Evolutionary conservation across 2,797 vertebrate species (phyloP).

Genomic region (Sorex maritimensis): DNA sequence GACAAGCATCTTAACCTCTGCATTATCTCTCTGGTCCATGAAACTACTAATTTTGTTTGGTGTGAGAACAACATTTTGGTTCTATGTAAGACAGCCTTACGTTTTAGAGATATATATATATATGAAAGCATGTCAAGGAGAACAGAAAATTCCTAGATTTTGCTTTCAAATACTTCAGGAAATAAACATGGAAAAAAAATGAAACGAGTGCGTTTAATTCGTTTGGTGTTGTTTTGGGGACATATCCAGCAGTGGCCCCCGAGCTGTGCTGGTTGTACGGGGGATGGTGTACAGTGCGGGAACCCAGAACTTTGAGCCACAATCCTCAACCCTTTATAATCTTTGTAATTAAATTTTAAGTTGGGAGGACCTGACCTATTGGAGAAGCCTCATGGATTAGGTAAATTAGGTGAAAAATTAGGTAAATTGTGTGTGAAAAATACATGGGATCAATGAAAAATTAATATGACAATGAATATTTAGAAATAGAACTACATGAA

Average conservation of each 20-base stretch:
- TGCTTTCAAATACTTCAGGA: conserved; percentile 60
- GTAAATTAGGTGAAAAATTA: conserved; percentile 30
- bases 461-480: conserved; percentile 5
- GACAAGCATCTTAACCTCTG: too few relatives aligned
- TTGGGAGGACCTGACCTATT: conserved; percentile 30
- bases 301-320: too few relatives aligned
- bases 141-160: conserved; percentile 7
- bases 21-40: too few relatives aligned
- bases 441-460: conserved; percentile 41
- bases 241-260: too few relatives aligned
- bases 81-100: conserved; percentile 47
- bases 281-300: too few relatives aligned
- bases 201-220: conserved; percentile 52
- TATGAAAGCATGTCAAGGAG: conserved; percentile 2
- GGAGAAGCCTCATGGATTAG: conserved; percentile 1
- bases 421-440: conserved; percentile 24
- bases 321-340: too few relatives aligned
- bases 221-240: too few relatives aligned
- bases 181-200: conserved; percentile 63
- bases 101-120: conserved; percentile 50
- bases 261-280: too few relatives aligned
- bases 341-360: conserved; percentile 53
- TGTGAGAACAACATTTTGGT: conserved; percentile 46
- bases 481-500: conserved; percentile 56
- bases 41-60: conserved; percentile 27